Evolutionary conservation across 2,113 vertebrate species (phyloP).

Genomic region (Mystacornis crossleyi): DNA sequence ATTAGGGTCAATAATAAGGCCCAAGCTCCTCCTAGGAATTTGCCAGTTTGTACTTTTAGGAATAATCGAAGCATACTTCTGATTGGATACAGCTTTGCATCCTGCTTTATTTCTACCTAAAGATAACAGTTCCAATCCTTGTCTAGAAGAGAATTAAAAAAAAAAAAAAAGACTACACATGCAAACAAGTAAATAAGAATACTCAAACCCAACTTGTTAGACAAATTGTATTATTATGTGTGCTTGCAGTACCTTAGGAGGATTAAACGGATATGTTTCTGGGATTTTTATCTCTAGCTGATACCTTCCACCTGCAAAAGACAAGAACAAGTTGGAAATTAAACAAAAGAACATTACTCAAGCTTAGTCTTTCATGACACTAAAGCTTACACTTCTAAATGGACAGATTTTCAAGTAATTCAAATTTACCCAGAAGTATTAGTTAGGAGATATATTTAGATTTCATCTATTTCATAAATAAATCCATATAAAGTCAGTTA

Average conservation of each 20-base stretch:
- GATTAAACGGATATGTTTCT: conserved; percentile 99
- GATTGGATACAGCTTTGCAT: not conserved
- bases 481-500: not conserved
- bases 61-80: not conserved
- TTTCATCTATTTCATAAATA: not conserved
- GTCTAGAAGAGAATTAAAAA: not conserved
- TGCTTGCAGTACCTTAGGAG: conserved; percentile 89
- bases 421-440: not conserved
- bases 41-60: not conserved
- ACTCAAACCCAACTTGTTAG: not conserved
- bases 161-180: not conserved
- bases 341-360: not conserved
- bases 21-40: not conserved
- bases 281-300: conserved; percentile 99
- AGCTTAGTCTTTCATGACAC: not conserved
- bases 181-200: not conserved
- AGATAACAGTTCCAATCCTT: not conserved
- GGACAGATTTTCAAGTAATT: not conserved
- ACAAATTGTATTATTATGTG: not conserved
- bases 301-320: conserved; percentile 89
- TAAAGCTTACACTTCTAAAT: not conserved
- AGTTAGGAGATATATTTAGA: not conserved
- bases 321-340: not conserved
- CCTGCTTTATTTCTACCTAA: not conserved
- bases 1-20: not conserved